A percentile compares a stretch with the other conserved stretches of the same genome.
Evolutionary conservation across 2,797 vertebrate species (phyloP).

Genomic region (Sparus aurata): DNA sequence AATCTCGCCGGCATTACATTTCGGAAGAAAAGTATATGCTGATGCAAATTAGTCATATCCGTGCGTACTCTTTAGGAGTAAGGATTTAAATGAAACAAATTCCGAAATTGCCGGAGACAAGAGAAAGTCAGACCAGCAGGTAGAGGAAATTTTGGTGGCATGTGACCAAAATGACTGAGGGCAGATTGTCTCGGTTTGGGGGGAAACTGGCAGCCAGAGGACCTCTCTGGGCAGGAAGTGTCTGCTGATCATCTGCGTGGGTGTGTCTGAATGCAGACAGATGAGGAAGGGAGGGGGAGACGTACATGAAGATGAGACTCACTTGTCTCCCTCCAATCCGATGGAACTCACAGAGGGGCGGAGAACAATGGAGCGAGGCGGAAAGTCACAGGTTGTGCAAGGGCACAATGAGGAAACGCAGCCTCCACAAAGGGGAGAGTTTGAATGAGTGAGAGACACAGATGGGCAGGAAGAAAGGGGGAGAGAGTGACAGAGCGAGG

Average conservation of each 20-base stretch:
- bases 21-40: not conserved
- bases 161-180: slow-evolving; percentile 61
- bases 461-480: slow-evolving; percentile 75
- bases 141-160: slow-evolving; percentile 43
- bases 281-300: slow-evolving; percentile 50
- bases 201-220: slow-evolving; percentile 69
- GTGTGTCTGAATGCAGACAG: slow-evolving; percentile 69
- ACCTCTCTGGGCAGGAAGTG: slow-evolving; percentile 73
- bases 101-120: slow-evolving; percentile 5
- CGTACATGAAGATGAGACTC: slow-evolving; percentile 43
- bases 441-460: slow-evolving; percentile 73
- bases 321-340: slow-evolving; percentile 30
- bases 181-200: slow-evolving; percentile 77
- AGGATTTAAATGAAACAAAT: slow-evolving; percentile 11
- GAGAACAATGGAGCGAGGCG: slow-evolving; percentile 37
- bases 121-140: slow-evolving; percentile 13
- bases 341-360: slow-evolving; percentile 47
- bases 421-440: slow-evolving; percentile 59
- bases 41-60: slow-evolving; percentile 19
- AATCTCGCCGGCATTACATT: not conserved
- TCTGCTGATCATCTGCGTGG: slow-evolving; percentile 81
- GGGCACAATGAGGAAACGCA: slow-evolving; percentile 59
- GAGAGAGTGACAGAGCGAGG: slow-evolving; percentile 67
- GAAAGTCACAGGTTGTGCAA: slow-evolving; percentile 75
- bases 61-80: not conserved